These are phyloP conservation scores for Eurytoma californica DNA, from an alignment of 2,888 invertebrate species.

Conservation along the genomic window DNA sequence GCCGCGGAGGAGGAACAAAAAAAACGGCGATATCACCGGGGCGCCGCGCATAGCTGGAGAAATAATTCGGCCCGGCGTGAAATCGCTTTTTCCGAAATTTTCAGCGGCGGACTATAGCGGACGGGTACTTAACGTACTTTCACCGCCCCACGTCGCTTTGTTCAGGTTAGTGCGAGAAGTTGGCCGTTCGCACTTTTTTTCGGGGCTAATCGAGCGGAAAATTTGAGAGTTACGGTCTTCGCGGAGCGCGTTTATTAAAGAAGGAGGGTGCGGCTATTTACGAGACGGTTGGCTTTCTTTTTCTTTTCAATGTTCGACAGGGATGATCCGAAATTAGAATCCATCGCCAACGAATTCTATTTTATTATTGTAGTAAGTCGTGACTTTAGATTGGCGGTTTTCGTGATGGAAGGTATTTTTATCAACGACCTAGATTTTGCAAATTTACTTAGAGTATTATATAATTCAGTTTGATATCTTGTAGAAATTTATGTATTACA, in stretches of 20 bases:
- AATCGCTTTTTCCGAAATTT: background rate
- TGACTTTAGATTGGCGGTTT: background rate
- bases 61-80: slow-evolving; percentile 34
- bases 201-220: slow-evolving; percentile 42
- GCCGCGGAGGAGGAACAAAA: background rate
- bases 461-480: too few species aligned
- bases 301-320: background rate
- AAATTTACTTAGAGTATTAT: too few species aligned
- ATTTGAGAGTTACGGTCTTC: slow-evolving; percentile 32
- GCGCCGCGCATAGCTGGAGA: slow-evolving; percentile 6
- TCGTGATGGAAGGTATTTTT: background rate
- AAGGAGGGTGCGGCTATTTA: background rate
- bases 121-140: slow-evolving; percentile 23
- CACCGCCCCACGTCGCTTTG: background rate
- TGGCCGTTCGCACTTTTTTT: background rate
- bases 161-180: background rate
- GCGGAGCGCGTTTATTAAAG: background rate
- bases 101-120: background rate
- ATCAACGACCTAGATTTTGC: background rate
- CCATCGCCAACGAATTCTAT: slow-evolving; percentile 26
- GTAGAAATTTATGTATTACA: too few species aligned
- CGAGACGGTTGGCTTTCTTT: slow-evolving; percentile 8
- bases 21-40: slow-evolving; percentile 35
- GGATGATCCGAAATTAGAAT: slow-evolving; percentile 27
- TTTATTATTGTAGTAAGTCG: background rate